These are phyloP conservation scores for Morone chrysops DNA, from an alignment of 2,113 vertebrate species.

Conservation along the genomic window DNA sequence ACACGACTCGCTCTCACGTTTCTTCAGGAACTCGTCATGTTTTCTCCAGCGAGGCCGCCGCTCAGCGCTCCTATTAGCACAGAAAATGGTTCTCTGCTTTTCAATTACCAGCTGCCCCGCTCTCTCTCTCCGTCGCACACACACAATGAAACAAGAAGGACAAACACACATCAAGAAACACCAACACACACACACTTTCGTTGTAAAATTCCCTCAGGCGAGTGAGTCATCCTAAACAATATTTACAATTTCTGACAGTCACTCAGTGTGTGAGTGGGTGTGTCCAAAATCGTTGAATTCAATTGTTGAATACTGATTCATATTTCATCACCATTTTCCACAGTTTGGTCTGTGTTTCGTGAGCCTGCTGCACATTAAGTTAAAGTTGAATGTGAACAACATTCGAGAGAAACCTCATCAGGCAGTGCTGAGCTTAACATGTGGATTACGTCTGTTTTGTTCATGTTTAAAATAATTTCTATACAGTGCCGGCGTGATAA, in stretches of 20 bases:
- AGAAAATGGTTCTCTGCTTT: conserved; percentile 25
- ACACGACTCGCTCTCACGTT: background rate
- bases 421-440: too few relatives aligned
- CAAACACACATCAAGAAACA: background rate
- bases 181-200: conserved; percentile 6
- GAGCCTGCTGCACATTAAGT: too few relatives aligned
- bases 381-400: too few relatives aligned
- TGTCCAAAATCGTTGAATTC: background rate
- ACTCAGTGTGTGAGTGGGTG: background rate
- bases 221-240: conserved; percentile 46
- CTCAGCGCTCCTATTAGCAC: background rate
- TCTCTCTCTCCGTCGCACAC: background rate
- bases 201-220: background rate
- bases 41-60: background rate
- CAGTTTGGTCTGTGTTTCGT: too few relatives aligned
- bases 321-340: too few relatives aligned
- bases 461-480: too few relatives aligned
- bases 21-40: background rate
- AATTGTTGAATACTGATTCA: too few relatives aligned
- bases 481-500: too few relatives aligned
- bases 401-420: too few relatives aligned
- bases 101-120: conserved; percentile 20
- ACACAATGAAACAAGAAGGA: background rate
- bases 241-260: conserved; percentile 31
- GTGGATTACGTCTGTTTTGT: too few relatives aligned